Conservation (phyloP, 1,140 invertebrate species). For the Bradysia coprophila region DNA sequence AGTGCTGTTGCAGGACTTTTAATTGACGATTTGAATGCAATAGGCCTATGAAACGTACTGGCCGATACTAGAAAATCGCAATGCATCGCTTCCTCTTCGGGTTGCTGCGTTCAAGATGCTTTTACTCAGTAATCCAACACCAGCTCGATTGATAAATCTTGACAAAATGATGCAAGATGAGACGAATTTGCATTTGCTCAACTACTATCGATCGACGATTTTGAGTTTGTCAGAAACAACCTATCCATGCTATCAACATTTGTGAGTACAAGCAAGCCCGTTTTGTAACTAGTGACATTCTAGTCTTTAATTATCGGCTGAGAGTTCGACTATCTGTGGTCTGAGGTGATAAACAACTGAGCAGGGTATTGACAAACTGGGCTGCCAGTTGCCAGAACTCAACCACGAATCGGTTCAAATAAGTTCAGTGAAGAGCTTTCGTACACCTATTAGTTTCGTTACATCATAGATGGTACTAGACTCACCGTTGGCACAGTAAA, state of each 20-base stretch:
- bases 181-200: conserved; percentile 38
- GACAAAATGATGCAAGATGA: conserved; percentile 46
- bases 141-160: conserved; percentile 41
- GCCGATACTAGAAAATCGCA: conserved; percentile 46
- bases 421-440: no score
- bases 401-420: no score
- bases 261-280: no score
- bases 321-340: no score
- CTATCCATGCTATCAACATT: conserved; percentile 35
- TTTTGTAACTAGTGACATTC: conserved; percentile 2
- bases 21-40: no score
- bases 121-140: conserved; percentile 35
- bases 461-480: no score
- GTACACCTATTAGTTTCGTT: no score
- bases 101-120: conserved; percentile 41
- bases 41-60: conserved; percentile 41
- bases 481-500: no score
- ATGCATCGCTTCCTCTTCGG: conserved; percentile 43
- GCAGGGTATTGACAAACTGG: no score
- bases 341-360: no score
- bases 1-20: no score
- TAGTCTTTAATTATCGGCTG: neutral
- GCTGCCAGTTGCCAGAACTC: no score
- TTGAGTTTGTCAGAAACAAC: conserved; percentile 44
- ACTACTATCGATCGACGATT: conserved; percentile 51